Evolutionary conservation across 2,888 invertebrate genomes (phyloP), one percentile per base, ranked within the genome.

Genomic region (Cephus runcator): DNA sequence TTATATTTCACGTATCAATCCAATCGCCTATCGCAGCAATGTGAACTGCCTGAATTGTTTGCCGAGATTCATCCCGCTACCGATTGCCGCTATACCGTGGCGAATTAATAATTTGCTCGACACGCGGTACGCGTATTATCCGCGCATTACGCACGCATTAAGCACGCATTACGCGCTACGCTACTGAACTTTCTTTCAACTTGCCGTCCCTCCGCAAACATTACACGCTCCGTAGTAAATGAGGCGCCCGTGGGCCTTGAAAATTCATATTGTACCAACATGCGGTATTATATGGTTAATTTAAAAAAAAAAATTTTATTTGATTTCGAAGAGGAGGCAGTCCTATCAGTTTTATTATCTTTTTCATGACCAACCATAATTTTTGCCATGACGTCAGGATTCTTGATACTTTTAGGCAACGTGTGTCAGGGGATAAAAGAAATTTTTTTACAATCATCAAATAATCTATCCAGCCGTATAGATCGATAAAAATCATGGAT

Each of bases 81-180:
- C 85, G 87, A 87, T 86, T 85, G 87, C 71, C 33, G 86, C 87
- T 85, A 88, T 83, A 85, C 86, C 86, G 86, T 87, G 82, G 83
- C 88, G 82, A 89, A 90, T 89, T 86, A 84, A 87, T 90, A 90
- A 90, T 90, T 89, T 89, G 82, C 87, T 83, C 85, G 85, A 83
- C 85, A 82, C 87, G 84, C 83, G 76, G 84, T 85, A 85, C 85
- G 87, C 85, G 86, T 84, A 86, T 88, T 88, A 88, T 87, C 84
- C 87, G 84, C 84, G 83, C 84, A 85, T 86, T 87, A 84, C 85
- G 85, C 81, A 83, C 87, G 86, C 85, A 87, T 86, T 87, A 84
- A 85, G 84, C 81, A 83, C 87, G 86, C 85, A 87, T 89, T 88
- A 88, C 86, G 81, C 81, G 80, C 79, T 75, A 80, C 76, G 84